Base-by-base conservation (phyloP, 2,888 invertebrate genomes). In the Dexiosoma caninum region DNA sequence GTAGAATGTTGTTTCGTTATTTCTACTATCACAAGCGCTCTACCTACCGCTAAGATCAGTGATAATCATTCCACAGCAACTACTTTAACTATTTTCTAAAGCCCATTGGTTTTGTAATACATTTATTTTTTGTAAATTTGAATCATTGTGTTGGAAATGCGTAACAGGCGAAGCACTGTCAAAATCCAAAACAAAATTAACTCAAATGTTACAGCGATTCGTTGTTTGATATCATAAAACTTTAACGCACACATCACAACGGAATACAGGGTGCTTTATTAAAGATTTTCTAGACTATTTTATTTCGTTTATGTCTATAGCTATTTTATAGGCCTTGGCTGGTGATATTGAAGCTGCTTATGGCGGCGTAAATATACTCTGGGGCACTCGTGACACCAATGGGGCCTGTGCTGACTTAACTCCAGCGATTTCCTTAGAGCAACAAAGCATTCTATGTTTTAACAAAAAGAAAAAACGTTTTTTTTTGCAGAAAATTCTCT, bases 31-130 rank as follows among this genome's bases (percentile, higher is more conserved):
- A 64, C 62, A 19, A 16, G 16, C 23, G 37, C 51, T 66, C 51
- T 66, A 81, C 81, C 81, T 81, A 81, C 81, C 72, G 76, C 76
- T 72, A 37, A 62, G 81, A 81, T 81, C 81, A 72, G 81, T 72
- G 81, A 81, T 81, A 81, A 81, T 72, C 76, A 69, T 55, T 67
- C 40, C 10, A 37, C 55, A 35, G 62, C 55, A 35, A 46, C 35
- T 7, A 16, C 9, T 42, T 55, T 35, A n/a, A 9, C 19, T 49
- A 60, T 60, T 59, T n/a, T n/a, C n/a, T 60, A 35, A 37, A 60
- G 21, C 40, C 60, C 23, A 60, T 30, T 80, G 66, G 40, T 71
- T 72, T 75, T 75, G 27, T n/a, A n/a, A n/a, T n/a, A n/a, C n/a
- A 7, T 27, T 51, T 30, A 2, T 49, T 55, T 66, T 55, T 14